Evolutionary conservation across 2,888 invertebrate genomes (phyloP).

Genomic region (Apotomis turbidana): DNA sequence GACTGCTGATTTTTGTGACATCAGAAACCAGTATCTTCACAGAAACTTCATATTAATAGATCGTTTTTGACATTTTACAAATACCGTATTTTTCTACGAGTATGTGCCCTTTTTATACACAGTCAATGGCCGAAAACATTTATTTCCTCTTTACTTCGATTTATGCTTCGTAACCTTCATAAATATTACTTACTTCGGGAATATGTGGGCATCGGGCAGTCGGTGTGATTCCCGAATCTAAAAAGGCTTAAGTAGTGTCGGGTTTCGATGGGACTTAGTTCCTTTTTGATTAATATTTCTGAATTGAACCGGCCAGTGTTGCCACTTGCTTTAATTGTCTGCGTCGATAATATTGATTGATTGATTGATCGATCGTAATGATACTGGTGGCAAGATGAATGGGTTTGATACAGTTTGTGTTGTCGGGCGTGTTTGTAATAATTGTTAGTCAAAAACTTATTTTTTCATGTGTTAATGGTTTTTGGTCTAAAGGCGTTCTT

Average conservation of each 20-base stretch:
- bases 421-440: slow-evolving; percentile 3
- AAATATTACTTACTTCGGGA: slow-evolving; percentile 25
- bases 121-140: slow-evolving; percentile 10
- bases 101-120: background rate
- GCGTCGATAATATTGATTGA: slow-evolving; percentile 81
- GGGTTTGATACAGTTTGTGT: slow-evolving; percentile 31
- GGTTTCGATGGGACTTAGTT: background rate
- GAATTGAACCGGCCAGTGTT: slow-evolving; percentile 60
- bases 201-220: slow-evolving; percentile 23
- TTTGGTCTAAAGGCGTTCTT: background rate
- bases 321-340: slow-evolving; percentile 62
- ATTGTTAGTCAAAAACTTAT: slow-evolving; percentile 19
- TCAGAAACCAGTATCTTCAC: too few species aligned
- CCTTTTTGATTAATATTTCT: slow-evolving; percentile 35
- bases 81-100: background rate
- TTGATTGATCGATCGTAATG: slow-evolving; percentile 68
- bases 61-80: too few species aligned
- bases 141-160: slow-evolving; percentile 20
- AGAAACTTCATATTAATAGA: too few species aligned
- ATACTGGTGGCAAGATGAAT: slow-evolving; percentile 41
- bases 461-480: background rate
- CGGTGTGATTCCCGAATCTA: background rate
- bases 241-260: background rate
- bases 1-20: too few species aligned
- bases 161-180: slow-evolving; percentile 28